Evolutionary conservation across 2,888 invertebrate genomes (phyloP).

Genomic region (Nomada fabriciana): DNA sequence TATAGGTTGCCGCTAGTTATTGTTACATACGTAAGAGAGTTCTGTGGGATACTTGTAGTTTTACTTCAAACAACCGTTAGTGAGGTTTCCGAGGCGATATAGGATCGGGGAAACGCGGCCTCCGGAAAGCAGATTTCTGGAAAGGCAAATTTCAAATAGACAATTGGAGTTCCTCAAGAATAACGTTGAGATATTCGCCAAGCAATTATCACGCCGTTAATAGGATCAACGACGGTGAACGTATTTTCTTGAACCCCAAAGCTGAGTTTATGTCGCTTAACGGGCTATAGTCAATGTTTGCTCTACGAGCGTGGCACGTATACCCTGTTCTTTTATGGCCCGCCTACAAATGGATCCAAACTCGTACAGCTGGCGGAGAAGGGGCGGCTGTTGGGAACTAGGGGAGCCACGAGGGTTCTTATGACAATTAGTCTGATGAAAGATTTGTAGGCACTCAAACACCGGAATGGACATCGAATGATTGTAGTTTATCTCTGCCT

Average conservation of each 20-base stretch:
- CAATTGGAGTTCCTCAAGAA: slow-evolving; percentile 16
- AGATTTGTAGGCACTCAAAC: slow-evolving; percentile 37
- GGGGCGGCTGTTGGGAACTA: slow-evolving; percentile 7
- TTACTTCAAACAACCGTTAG: slow-evolving; percentile 7
- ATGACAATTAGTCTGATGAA: slow-evolving; percentile 47
- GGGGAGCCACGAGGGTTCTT: slow-evolving; percentile 43
- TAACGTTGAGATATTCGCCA: slow-evolving; percentile 31
- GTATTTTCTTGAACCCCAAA: slow-evolving; percentile 49
- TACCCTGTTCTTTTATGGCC: slow-evolving; percentile 53
- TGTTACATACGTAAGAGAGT: slow-evolving; percentile 20
- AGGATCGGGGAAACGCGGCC: slow-evolving; percentile 8
- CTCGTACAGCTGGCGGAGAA: slow-evolving; percentile 36
- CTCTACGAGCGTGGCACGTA: slow-evolving; percentile 40
- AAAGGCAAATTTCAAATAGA: slow-evolving; percentile 36
- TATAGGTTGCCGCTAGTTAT: slow-evolving; percentile 23
- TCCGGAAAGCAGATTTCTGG: not conserved
- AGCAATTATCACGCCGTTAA: slow-evolving; percentile 57
- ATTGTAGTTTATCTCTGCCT: slow-evolving; percentile 1
- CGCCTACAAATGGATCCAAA: slow-evolving; percentile 57
- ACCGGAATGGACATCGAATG: slow-evolving; percentile 20
- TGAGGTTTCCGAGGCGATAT: slow-evolving; percentile 2
- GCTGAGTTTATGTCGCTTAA: slow-evolving; percentile 31
- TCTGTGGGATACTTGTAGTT: slow-evolving; percentile 20
- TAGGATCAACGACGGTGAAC: slow-evolving; percentile 1
- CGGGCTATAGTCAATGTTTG: slow-evolving; percentile 49